These are phyloP conservation scores for Hetaerina titia DNA, from an alignment of 2,888 invertebrate genomes.

Conservation along the genomic window DNA sequence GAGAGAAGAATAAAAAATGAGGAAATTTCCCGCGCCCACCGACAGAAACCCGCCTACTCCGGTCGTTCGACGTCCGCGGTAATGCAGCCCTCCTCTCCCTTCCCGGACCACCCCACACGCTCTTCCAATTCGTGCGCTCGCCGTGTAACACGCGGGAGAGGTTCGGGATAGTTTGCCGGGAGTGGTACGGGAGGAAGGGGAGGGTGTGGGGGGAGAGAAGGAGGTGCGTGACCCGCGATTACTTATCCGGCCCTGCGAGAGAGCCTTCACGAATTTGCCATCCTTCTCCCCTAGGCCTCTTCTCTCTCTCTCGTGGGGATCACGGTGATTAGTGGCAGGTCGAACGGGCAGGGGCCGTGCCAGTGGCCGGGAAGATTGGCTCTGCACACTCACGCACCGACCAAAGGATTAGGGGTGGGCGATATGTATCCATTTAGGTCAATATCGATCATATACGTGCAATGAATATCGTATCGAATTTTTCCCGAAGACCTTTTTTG, in stretches of 20 bases:
- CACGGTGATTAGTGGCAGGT: slow-evolving; percentile 42
- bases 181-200: too few species aligned
- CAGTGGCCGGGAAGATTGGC: background rate
- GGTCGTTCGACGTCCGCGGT: background rate
- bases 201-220: too few species aligned
- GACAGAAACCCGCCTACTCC: background rate
- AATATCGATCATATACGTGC: too few species aligned
- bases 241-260: slow-evolving; percentile 25
- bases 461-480: too few species aligned
- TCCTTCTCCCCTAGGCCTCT: background rate
- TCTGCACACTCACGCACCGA: too few species aligned
- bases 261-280: slow-evolving; percentile 50
- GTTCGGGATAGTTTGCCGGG: background rate
- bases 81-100: background rate
- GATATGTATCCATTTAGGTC: too few species aligned
- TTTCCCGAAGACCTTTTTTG: too few species aligned
- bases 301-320: slow-evolving; percentile 13
- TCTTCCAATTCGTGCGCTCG: background rate
- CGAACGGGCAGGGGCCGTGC: background rate
- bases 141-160: background rate
- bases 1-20: too few species aligned
- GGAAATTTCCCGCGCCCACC: too few species aligned
- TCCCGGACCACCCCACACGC: background rate
- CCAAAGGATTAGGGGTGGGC: too few species aligned
- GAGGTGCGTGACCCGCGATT: slow-evolving; percentile 52